A percentile compares a stretch with the other conserved stretches of the same genome.
These are phyloP conservation scores for Sphenodon punctatus DNA, from an alignment of 2,797 vertebrate species.

Conservation along the genomic window DNA sequence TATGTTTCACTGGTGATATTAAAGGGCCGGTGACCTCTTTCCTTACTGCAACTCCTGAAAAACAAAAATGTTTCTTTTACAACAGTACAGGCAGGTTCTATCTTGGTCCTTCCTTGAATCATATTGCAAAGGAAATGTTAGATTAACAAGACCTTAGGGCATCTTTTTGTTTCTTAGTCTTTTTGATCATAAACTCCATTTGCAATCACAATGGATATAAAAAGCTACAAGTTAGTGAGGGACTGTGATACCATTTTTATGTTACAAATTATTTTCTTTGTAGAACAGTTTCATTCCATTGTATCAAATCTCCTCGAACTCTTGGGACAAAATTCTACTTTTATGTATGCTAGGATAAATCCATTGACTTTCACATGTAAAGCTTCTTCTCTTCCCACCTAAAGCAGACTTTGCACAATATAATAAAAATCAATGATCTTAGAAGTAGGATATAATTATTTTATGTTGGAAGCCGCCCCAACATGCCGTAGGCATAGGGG, in stretches of 20 bases:
- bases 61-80: conserved; percentile 70
- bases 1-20: conserved; percentile 69
- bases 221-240: conserved; percentile 80
- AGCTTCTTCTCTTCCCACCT: conserved; percentile 21
- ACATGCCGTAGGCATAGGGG: too few species aligned
- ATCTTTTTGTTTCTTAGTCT: conserved; percentile 86
- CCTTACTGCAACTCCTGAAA: conserved; percentile 54
- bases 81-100: conserved; percentile 64
- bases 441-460: too few species aligned
- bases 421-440: too few species aligned
- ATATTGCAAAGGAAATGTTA: conserved; percentile 82
- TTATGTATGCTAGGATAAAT: background rate
- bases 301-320: background rate
- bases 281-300: background rate
- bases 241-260: conserved; percentile 31
- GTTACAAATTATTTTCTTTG: conserved; percentile 31
- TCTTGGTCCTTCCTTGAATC: conserved; percentile 81
- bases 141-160: conserved; percentile 83
- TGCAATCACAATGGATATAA: conserved; percentile 75
- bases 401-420: background rate
- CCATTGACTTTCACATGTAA: too few species aligned
- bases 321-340: background rate
- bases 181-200: conserved; percentile 79
- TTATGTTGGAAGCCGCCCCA: too few species aligned
- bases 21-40: conserved; percentile 71